Base-by-base conservation (phyloP, 1,140 invertebrate genomes). In the Cyrtorhinus lividipennis region DNA sequence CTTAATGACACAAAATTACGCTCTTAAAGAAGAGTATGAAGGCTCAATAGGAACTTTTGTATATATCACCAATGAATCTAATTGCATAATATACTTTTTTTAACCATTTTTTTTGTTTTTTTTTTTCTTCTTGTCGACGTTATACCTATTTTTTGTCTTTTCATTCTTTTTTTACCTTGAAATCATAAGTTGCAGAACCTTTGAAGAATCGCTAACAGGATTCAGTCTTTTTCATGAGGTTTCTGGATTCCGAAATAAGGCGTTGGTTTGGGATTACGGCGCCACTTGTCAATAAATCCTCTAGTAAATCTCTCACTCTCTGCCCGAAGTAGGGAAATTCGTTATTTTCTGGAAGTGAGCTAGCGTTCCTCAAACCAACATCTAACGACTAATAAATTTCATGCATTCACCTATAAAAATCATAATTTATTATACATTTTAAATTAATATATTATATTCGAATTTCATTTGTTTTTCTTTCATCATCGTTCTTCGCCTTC, bases 11-110 rank as follows among this genome's bases (percentile, higher is more conserved):
- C 63, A 63, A 65, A 62, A 67, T 56, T 64, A 64, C 38, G 66
- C 62, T 67, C 66, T 68, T 64, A 58, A 24, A 8, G 56, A 24
- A 65, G 64, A 66, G 65, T 68, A 68, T 66, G 65, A 68, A 68
- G 67, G 67, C 65, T 68, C 67, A 63, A 65, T 68, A 68, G 67
- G 67, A 68, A 68, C 67, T 68, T 68, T 68, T 68, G 67, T 68
- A 68, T 63, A 66, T 68, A 68, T 68, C 67, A 68, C 67, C 65
- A 59, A 63, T 66, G 56, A 64, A 62, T 66, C 60, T 65, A 66
- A 66, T 62, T 64, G 60, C 59, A 26, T 20, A 53, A 53, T 53
- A 53, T 53, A 53, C 20, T 22, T 44, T 44, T n/a, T n/a, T n/a
- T n/a, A n/a, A n/a, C n/a, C n/a, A n/a, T n/a, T n/a, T n/a, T n/a